Conservation (phyloP, 1,140 invertebrate genomes). For the Drosophila busckii region DNA sequence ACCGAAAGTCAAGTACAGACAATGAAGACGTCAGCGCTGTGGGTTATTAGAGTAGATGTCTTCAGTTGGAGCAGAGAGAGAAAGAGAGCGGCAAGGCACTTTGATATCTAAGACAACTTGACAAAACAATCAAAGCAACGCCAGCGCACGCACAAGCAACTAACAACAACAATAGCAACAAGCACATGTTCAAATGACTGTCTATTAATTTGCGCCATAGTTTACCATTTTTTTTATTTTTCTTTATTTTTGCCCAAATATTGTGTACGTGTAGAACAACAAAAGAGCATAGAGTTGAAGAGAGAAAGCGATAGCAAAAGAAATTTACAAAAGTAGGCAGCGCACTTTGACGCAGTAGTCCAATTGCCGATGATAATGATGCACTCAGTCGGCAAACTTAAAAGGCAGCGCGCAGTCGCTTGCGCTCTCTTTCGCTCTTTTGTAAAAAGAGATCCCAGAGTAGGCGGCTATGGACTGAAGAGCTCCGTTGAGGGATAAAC, state of each 20-base stretch:
- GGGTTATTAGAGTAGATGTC: conserved; percentile 57
- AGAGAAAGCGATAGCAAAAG: conserved; percentile 20
- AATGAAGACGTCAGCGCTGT: conserved; percentile 78
- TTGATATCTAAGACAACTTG: conserved; percentile 77
- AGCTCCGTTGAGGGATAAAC: conserved; percentile 57
- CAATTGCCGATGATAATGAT: conserved; percentile 78
- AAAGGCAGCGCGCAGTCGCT: conserved; percentile 46
- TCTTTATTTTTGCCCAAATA: conserved; percentile 56
- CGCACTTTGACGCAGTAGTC: conserved; percentile 73
- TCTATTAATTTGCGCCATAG: conserved; percentile 68
- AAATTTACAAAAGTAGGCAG: conserved; percentile 49
- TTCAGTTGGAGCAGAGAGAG: neutral
- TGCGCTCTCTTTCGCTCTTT: too few species aligned
- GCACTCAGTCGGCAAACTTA: conserved; percentile 65
- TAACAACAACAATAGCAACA: conserved; percentile 34
- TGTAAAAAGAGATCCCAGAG: conserved; percentile 20
- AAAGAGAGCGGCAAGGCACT: conserved; percentile 35
- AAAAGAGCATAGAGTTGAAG: conserved; percentile 8
- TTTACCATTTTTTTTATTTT: conserved; percentile 37
- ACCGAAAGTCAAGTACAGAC: conserved; percentile 70
- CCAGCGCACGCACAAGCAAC: conserved; percentile 34
- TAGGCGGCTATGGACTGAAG: conserved; percentile 16
- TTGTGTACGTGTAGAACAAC: conserved; percentile 43
- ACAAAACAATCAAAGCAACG: conserved; percentile 76
- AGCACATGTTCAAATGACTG: conserved; percentile 62